A percentile compares a stretch with the other conserved stretches of the same genome.
Evolutionary conservation across 2,888 invertebrate genomes (phyloP).

Genomic region (Drosophila kokeensis): DNA sequence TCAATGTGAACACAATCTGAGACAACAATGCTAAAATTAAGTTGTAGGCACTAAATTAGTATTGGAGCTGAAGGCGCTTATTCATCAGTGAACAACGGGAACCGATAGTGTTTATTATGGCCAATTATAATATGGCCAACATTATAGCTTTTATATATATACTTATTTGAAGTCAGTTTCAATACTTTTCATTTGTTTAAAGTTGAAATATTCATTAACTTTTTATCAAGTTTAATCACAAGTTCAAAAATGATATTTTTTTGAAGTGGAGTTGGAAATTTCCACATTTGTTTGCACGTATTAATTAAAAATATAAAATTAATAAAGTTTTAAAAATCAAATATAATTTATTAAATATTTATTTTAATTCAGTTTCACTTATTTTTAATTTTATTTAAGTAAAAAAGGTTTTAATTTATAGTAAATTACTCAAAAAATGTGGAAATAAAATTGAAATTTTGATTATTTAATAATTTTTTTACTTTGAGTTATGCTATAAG

Average conservation of each 20-base stretch:
- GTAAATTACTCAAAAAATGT: neutral
- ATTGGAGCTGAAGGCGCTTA: neutral
- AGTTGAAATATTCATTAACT: neutral
- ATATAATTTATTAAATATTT: neutral
- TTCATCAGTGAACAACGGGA: neutral
- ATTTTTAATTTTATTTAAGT: too few species aligned
- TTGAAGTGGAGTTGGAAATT: neutral
- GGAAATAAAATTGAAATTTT: neutral
- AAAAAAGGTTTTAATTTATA: neutral
- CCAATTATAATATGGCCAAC: too few species aligned
- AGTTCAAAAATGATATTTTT: neutral
- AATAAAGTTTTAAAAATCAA: neutral
- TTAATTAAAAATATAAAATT: neutral
- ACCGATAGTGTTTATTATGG: neutral
- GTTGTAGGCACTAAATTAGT: neutral
- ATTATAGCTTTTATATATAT: neutral
- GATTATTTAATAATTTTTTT: neutral
- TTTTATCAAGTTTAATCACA: neutral
- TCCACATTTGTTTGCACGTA: neutral
- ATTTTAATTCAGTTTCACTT: neutral
- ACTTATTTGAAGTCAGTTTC: neutral
- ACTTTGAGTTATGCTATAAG: neutral
- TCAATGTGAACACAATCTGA: neutral
- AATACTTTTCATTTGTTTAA: neutral
- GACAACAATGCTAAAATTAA: neutral